Evolutionary conservation across 2,113 vertebrate genomes (phyloP), one percentile per base, ranked within the genome.

Genomic region (Indicator maculatus): DNA sequence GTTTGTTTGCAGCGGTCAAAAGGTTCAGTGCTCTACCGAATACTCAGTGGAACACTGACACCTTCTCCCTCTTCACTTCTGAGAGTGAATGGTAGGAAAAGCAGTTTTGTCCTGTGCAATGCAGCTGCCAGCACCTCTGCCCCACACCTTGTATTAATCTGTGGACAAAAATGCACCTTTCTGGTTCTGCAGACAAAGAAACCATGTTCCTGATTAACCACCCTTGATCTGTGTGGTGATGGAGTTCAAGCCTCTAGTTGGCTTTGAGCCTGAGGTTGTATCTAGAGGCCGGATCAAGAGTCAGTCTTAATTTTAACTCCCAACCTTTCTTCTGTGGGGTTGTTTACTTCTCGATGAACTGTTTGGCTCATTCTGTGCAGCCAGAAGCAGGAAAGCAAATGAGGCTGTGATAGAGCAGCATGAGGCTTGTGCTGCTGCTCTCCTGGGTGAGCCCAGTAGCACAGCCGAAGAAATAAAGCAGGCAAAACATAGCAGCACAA

Each of bases 191-290:
- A 55, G 64, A 38, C 1, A 10, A 38, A 69, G 39, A 41, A 84
- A 11, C 41, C 12, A 6, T 3, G 1, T 84, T 74, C 28, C 31
- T 31, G 21, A 24, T 36, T 21, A 72, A 11, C 47, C 28, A 5
- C 11, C 0, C 0, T 16, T 17, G 31, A 12, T 71, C 65, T 41
- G 28, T 38, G 50, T 9, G 15, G 19, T 23, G 6, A 23, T 28
- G 16, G 8, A 5, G 1, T 1, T 9, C 1, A 0, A 41, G 21
- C 27, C 63, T 30, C 39, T 67, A 80, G 12, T 16, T 36, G 73
- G 21, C 6, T n/a, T 61, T 58, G 9, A 41, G 58, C 64, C 52
- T 10, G 56, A 78, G 67, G 58, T 30, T 38, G 38, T 72, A 28
- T 63, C 55, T 69, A 4, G 64, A 61, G 50, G 11, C 58, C 66